A percentile compares a stretch with the other conserved stretches of the same genome.
Conservation (phyloP, 2,888 invertebrate species). For the Eucera pruinosa region DNA sequence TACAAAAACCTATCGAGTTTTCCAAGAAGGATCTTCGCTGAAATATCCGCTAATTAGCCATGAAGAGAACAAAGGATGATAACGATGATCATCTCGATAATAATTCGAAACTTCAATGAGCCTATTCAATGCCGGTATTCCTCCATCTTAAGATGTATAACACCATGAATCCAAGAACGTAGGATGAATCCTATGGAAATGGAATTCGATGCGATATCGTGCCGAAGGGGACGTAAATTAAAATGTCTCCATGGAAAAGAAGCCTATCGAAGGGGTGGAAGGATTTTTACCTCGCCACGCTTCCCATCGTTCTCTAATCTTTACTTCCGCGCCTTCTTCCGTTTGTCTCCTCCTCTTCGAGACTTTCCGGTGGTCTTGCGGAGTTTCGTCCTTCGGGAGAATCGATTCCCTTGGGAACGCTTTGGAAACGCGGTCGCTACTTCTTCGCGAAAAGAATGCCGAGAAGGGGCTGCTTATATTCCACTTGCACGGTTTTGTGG, state of each 20-base stretch:
- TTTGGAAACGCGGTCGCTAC: conserved; percentile 63
- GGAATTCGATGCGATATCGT: conserved; percentile 74
- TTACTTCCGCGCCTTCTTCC: conserved; percentile 28
- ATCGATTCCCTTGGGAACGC: conserved; percentile 73
- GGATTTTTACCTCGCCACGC: conserved; percentile 50
- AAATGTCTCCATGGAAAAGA: conserved; percentile 76
- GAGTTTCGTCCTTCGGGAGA: conserved; percentile 54
- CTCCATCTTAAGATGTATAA: conserved; percentile 49
- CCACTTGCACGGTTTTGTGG: background rate
- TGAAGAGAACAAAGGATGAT: background rate
- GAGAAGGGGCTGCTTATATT: conserved; percentile 17
- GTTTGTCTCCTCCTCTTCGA: conserved; percentile 19
- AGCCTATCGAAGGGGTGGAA: conserved; percentile 58
- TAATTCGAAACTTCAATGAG: conserved; percentile 13
- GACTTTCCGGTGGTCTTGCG: no score
- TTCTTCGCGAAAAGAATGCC: conserved; percentile 41
- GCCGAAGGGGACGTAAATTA: conserved; percentile 77
- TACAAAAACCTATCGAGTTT: background rate
- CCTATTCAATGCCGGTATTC: conserved; percentile 9
- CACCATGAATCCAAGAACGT: conserved; percentile 65
- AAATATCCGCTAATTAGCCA: conserved; percentile 28
- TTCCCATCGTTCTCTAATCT: conserved; percentile 60
- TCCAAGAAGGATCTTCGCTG: background rate
- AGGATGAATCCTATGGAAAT: conserved; percentile 57
- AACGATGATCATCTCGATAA: conserved; percentile 22